These are phyloP conservation scores for Eulimnadia texana DNA, from an alignment of 1,140 invertebrate genomes.

Conservation along the genomic window DNA sequence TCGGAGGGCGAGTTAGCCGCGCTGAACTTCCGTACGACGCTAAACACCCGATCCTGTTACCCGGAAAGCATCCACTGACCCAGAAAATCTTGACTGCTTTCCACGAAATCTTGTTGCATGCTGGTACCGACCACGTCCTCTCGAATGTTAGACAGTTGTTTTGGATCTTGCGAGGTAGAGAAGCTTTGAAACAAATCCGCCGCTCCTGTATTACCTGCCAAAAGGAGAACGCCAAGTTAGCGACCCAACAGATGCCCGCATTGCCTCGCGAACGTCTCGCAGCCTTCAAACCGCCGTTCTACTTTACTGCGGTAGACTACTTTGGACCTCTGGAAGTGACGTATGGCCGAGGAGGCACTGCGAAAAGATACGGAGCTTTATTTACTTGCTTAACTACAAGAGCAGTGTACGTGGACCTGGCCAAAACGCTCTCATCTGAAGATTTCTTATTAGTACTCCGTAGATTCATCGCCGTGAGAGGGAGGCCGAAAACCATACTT, in stretches of 20 bases:
- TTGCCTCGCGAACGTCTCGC: neutral
- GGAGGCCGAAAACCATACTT: conserved; percentile 22
- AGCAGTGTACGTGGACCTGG: conserved; percentile 23
- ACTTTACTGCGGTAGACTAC: neutral
- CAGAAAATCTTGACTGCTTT: neutral
- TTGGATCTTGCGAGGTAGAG: neutral
- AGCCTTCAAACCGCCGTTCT: neutral
- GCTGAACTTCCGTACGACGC: neutral
- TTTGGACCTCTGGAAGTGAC: neutral
- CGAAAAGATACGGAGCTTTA: neutral
- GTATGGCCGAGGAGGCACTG: neutral
- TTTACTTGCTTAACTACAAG: neutral
- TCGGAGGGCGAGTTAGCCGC: neutral
- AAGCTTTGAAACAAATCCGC: neutral
- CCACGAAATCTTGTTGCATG: neutral
- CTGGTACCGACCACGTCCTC: neutral
- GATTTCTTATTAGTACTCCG: conserved; percentile 27
- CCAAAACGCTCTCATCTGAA: conserved; percentile 25
- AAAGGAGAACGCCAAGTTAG: neutral
- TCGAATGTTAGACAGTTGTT: neutral
- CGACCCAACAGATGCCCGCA: neutral
- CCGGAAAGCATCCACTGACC: neutral
- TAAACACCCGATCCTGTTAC: neutral
- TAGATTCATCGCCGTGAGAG: conserved; percentile 29
- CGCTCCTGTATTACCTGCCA: neutral